Base-by-base conservation (phyloP, 37 sponge, comb jelly and placozoan genomes). In the Tethya wilhelma region DNA sequence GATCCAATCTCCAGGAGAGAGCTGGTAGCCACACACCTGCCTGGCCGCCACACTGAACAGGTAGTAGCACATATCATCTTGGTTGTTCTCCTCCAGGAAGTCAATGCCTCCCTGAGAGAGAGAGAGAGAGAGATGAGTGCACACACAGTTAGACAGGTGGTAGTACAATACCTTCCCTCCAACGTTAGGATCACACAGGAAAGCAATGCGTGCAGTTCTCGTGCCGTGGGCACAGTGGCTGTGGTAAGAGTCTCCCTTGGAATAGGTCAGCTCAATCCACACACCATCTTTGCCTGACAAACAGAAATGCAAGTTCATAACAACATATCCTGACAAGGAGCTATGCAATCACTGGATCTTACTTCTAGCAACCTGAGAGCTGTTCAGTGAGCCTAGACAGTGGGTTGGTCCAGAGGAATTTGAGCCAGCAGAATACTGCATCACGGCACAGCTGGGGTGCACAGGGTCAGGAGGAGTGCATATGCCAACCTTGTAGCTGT, bases 251-350 rank as follows among this genome's bases (percentile, higher is more conserved):
- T 78, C 79, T 1, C 92, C 92, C 0, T 46, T 44, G 9, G 79
- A 36, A 44, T 86, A 91, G 4, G 83, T 82, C 37, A 91, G 68
- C 67, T 91, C 92, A 39, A 83, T 73, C 92, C 92, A 91, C 28
- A 63, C 84, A 1, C 77, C 79, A 62, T 82, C 84, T 41, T 22
- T 33, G 28, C 38, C 83, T 88, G 39, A 7, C 23, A 40, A 7
- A 4, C 23, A 69, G n/a, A n/a, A n/a, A n/a, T n/a, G n/a, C n/a
- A n/a, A n/a, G n/a, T n/a, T n/a, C n/a, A 49, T 11, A 49, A 11
- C 55, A 49, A 49, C 11, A 17, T 49, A 49, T 17, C 14, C 55
- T 11, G 11, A 17, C 17, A 19, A 49, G 55, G 14, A 49, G 17
- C 14, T 49, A 17, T 49, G 55, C 55, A 11, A 49, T n/a, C 8